These are phyloP conservation scores for Myotis daubentonii DNA, from an alignment of 2,797 vertebrate genomes.

Conservation along the genomic window DNA sequence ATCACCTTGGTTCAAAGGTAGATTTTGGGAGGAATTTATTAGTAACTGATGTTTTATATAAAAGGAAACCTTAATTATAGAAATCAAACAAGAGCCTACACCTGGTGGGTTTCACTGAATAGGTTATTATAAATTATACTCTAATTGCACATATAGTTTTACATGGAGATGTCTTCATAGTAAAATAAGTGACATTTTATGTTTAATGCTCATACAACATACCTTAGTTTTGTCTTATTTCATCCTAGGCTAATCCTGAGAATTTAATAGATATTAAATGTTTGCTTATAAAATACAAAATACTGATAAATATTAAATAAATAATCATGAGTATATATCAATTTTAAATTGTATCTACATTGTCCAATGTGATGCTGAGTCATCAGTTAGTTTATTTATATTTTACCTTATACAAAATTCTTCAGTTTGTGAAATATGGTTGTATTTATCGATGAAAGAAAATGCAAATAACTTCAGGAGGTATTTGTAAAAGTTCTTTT, in stretches of 20 bases:
- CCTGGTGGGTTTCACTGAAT: neutral
- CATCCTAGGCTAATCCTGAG: neutral
- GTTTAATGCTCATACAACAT: neutral
- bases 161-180: conserved; percentile 12
- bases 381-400: neutral
- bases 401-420: neutral
- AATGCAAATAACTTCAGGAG: neutral
- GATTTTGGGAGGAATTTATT: neutral
- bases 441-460: neutral
- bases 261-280: conserved; percentile 7
- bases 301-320: neutral
- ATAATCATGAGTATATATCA: neutral
- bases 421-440: neutral
- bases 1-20: neutral
- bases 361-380: neutral
- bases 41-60: neutral
- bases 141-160: neutral
- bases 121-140: neutral
- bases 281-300: neutral
- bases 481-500: neutral
- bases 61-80: neutral
- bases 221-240: neutral
- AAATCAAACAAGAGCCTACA: neutral
- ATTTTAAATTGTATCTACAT: neutral
- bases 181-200: conserved; percentile 8